These are phyloP conservation scores for Rotaria socialis DNA, from an alignment of 2,888 invertebrate species.

Conservation along the genomic window DNA sequence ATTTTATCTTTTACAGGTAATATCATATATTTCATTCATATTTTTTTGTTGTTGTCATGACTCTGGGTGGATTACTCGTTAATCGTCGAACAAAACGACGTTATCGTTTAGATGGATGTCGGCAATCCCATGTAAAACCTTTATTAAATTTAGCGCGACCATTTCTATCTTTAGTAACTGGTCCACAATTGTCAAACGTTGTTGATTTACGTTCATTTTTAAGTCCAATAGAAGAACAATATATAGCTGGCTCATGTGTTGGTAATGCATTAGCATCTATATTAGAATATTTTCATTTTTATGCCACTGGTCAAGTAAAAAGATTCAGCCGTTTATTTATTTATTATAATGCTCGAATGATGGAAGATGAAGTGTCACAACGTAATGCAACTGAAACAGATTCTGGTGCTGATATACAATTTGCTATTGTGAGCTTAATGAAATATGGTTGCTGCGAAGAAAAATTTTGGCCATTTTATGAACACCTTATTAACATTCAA, in stretches of 20 bases:
- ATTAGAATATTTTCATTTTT: background rate
- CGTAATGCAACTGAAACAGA: background rate
- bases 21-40: background rate
- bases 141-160: background rate
- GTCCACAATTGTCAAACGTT: background rate
- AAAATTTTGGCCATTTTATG: background rate
- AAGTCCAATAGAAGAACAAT: constrained; percentile 13
- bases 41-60: background rate
- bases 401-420: constrained; percentile 1
- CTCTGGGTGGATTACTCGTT: background rate
- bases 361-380: background rate
- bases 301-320: background rate
- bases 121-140: background rate
- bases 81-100: background rate
- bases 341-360: background rate
- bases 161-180: background rate
- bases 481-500: background rate
- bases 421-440: background rate
- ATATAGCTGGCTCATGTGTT: background rate
- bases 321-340: background rate
- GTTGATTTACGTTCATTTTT: background rate
- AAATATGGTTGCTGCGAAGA: background rate
- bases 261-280: background rate
- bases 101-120: background rate
- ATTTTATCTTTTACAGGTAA: background rate